Percentiles rank a stretch among this genome's conserved stretches.
Conservation (phyloP, 1,140 invertebrate genomes). For the Temnothorax nylanderi region DNA sequence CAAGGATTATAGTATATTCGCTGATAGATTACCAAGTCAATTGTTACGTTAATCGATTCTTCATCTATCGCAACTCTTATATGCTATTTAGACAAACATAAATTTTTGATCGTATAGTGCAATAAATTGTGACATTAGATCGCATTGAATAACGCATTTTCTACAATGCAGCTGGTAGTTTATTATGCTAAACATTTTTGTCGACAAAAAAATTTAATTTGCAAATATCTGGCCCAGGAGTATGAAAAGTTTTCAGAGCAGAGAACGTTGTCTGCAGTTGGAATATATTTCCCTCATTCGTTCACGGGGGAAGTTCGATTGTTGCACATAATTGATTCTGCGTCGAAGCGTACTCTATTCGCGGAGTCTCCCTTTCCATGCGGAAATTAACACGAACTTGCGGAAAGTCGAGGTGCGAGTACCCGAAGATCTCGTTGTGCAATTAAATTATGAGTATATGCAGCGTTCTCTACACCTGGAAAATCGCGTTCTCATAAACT, state of each 20-base stretch:
- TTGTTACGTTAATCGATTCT: conserved; percentile 1
- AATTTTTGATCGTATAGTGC: background rate
- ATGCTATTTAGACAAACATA: background rate
- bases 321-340: conserved; percentile 64
- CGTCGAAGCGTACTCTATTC: conserved; percentile 38
- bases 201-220: background rate
- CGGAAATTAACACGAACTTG: conserved; percentile 60
- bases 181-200: background rate
- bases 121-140: background rate
- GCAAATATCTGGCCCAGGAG: background rate
- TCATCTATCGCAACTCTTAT: background rate
- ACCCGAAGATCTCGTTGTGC: conserved; percentile 29
- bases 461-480: conserved; percentile 10
- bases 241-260: background rate
- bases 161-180: background rate
- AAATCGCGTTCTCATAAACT: conserved; percentile 5
- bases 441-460: conserved; percentile 32
- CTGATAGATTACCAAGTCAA: conserved; percentile 7
- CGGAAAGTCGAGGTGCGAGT: conserved; percentile 34
- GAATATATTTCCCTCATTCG: conserved; percentile 40
- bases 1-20: background rate
- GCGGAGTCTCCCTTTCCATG: conserved; percentile 4
- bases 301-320: conserved; percentile 38
- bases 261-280: background rate
- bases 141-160: background rate